Base-by-base conservation (phyloP, 2,797 vertebrate species). In the Crax fasciolata region DNA sequence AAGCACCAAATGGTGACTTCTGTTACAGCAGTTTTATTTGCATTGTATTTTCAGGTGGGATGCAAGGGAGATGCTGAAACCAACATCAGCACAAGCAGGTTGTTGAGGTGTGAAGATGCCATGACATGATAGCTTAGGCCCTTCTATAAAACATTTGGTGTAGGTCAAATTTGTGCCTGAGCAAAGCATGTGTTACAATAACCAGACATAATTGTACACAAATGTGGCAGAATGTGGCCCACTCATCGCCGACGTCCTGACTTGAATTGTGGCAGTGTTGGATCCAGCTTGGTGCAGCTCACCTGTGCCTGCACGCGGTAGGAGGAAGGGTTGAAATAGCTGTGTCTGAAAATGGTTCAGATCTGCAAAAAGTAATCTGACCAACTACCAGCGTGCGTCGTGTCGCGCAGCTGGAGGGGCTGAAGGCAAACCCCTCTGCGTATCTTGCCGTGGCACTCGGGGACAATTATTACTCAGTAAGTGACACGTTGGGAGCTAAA, bases 381-480 rank as follows among this genome's bases (percentile, higher is more conserved):
- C 17, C 13, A 46, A 73, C 38, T 4, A 5, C 24, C 38, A 8
- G 3, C 0, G 2, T 32, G 62, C 18, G 44, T 18, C 24, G 62
- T 38, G 62, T 25, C 55, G 25, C 55, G 78, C 35, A 46, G 14
- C 9, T 41, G 52, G 44, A 44, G 52, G 43, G 30, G 14, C 10
- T 2, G 65, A 73, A 43, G 57, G 59, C 10, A 21, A n/a, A 39
- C 48, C 59, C 62, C 54, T 87, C 2, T 1, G 48, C 57, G 43
- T 11, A 3, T 12, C 89, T 52, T 6, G n/a, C 44, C 35, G 74
- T 74, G 46, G 10, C 2, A 0, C 49, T 74, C 19, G 86, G 70
- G 84, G 73, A 43, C 84, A 78, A 0, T 24, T 1, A 1, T 82
- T 87, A 79, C 70, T 94, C 78, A 95, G 84, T 46, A 88, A 58